Evolutionary conservation across 2,888 invertebrate species (phyloP), one percentile per base, ranked within the genome.

Genomic region (Nomada ruficornis): DNA sequence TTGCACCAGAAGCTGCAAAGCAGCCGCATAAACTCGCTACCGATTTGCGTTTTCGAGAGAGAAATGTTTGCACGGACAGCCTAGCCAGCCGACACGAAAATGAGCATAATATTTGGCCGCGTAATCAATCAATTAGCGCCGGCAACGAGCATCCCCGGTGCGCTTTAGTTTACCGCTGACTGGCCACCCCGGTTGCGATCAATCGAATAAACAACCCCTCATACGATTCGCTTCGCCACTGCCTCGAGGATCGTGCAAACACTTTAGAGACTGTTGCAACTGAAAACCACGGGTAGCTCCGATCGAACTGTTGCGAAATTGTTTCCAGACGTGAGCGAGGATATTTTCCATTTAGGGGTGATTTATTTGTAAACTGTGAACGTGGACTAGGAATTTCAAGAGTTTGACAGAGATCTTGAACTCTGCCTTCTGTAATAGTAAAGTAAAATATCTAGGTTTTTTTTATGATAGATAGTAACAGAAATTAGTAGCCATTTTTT

Each of bases 71-170:
- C 83, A 62, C 74, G 68, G 57, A 54, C 55, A 69, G 50, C 47
- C 55, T 26, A 50, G 29, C 50, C 74, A 72, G 55, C 68, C 64
- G 79, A 60, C 75, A 57, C 71, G 87, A 74, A 89, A 89, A 86
- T 78, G 86, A 82, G 88, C 80, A 85, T 85, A 88, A 89, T 87
- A 89, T 91, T 91, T 89, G 90, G 85, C 86, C 86, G 85, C 86
- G 87, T 89, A 89, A 92, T 92, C 90, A 91, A 92, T 91, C 91
- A 92, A 92, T 92, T 92, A 92, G 90, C 87, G 86, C 73, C 84
- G 69, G 89, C 89, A 85, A 83, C 76, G 87, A 83, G 88, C 87
- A 84, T 88, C 86, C 78, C 84, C 72, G 89, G 90, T 90, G 91
- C 80, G 90, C 91, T 91, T 92, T 92, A 91, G 87, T 91, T 92